Evolutionary conservation across 2,797 vertebrate genomes (phyloP).

Genomic region (Phrynocephalus vlangalii): DNA sequence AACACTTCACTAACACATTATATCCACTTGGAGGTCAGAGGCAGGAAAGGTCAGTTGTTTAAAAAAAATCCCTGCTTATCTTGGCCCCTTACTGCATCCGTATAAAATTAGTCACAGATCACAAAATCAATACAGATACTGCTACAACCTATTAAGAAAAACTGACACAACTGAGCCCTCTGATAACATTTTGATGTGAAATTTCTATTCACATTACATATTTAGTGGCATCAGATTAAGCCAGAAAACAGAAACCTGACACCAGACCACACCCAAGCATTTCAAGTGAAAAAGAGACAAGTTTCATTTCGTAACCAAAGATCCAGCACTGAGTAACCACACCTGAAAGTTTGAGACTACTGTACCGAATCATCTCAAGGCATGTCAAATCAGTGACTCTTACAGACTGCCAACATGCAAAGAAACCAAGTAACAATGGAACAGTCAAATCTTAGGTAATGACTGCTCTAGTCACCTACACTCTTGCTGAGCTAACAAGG

Average conservation of each 20-base stretch:
- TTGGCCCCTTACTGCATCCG: background rate
- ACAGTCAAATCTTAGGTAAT: background rate
- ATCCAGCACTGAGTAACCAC: background rate
- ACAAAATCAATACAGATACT: too few relatives aligned
- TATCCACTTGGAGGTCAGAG: too few relatives aligned
- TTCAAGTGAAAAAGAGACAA: background rate
- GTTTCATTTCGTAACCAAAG: background rate
- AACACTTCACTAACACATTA: background rate
- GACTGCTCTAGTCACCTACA: background rate
- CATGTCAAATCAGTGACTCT: background rate
- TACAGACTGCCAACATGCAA: background rate
- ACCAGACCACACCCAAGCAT: background rate
- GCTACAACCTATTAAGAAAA: background rate
- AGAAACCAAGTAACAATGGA: fast-evolving
- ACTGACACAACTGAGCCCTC: background rate
- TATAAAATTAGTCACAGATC: background rate
- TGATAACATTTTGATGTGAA: background rate
- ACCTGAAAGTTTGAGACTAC: fast-evolving
- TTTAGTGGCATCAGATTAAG: background rate
- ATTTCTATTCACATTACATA: too few relatives aligned
- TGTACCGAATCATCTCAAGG: background rate
- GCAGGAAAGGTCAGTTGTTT: background rate
- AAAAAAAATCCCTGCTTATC: background rate
- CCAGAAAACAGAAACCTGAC: background rate
- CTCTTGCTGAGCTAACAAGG: background rate